A percentile compares a stretch with the other conserved stretches of the same genome.
phyloP scores from a whole-genome alignment of 2,797 vertebrate species.

The Tangara arthus region DNA sequence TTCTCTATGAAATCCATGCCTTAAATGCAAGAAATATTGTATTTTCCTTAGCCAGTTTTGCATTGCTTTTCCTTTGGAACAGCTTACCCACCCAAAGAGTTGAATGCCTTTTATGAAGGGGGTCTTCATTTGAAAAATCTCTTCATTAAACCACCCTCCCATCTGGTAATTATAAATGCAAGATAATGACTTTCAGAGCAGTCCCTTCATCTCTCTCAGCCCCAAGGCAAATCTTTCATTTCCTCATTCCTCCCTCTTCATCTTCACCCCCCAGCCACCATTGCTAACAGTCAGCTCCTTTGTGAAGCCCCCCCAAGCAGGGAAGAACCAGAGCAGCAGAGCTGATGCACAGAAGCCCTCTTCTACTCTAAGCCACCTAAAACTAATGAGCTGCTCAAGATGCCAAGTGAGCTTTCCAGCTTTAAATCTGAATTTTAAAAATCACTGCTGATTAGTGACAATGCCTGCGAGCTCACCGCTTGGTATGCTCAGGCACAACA shows the following conservation, averaged over 20 bases:
- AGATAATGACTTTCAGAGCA: constrained; percentile 41
- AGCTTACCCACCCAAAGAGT: background rate
- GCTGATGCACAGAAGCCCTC: background rate
- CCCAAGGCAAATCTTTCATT: constrained; percentile 48
- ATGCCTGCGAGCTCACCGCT: background rate
- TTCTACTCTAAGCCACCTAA: background rate
- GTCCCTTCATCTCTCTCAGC: constrained; percentile 16
- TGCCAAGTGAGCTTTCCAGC: background rate
- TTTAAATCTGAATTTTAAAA: background rate
- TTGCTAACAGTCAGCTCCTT: constrained; percentile 4
- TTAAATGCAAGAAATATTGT: background rate
- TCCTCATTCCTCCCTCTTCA: constrained; percentile 10
- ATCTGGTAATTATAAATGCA: constrained; percentile 36
- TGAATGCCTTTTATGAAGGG: background rate
- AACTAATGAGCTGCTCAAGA: background rate
- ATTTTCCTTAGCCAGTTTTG: background rate
- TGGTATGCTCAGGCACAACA: background rate
- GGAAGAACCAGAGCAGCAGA: background rate
- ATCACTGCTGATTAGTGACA: fast-evolving
- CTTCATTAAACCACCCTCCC: constrained; percentile 3
- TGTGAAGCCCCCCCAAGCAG: background rate
- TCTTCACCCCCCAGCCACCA: background rate
- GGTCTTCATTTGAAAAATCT: constrained; percentile 7
- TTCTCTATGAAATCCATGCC: background rate
- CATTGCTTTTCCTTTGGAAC: background rate